Base-by-base conservation (phyloP, 2,888 invertebrate species). In the Stenichneumon culpator region DNA sequence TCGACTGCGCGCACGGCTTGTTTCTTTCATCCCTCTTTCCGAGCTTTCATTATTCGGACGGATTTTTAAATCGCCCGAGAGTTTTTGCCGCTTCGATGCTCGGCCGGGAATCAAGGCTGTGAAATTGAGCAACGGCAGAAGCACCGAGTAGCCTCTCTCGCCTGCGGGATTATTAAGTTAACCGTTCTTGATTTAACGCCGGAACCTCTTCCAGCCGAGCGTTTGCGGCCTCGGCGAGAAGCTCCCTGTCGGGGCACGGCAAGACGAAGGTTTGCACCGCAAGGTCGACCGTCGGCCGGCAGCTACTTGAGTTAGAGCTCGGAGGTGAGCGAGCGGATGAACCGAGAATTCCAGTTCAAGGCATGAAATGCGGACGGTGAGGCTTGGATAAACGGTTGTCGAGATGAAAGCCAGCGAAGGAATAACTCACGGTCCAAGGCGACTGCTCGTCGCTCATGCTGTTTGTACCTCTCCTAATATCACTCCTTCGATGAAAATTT, bases 231-330 rank as follows among this genome's bases (percentile, higher is more conserved):
- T 47, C 67, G 60, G 32, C 74, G 86, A 88, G 88, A 89, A 88
- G 90, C 87, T 89, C 90, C 88, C 89, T 87, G 91, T 81, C 89
- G 90, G 89, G 87, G 88, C 86, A 87, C 89, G 83, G 72, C 85
- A 89, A 91, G 92, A 93, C 92, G 93, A 92, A 93, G 92, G 92
- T 93, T 89, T 89, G 90, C 90, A 92, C 91, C 86, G 83, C 86
- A 86, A 86, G 72, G 77, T 80, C 86, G 86, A 69, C 83, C 86
- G 80, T 65, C 86, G 86, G 86, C 83, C 68, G 67, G 79, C 82
- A 74, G 77, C 77, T 63, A 25, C 54, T 54, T 83, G 86, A 83
- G 47, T 86, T 83, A 86, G 44, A 69, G 77, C 57, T 52, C 39
- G 28, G 32, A 44, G 50, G 39, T 25, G 19, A 50, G 14, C 22